Base-by-base conservation (phyloP, 2,113 vertebrate genomes). In the Colossoma macropomum region DNA sequence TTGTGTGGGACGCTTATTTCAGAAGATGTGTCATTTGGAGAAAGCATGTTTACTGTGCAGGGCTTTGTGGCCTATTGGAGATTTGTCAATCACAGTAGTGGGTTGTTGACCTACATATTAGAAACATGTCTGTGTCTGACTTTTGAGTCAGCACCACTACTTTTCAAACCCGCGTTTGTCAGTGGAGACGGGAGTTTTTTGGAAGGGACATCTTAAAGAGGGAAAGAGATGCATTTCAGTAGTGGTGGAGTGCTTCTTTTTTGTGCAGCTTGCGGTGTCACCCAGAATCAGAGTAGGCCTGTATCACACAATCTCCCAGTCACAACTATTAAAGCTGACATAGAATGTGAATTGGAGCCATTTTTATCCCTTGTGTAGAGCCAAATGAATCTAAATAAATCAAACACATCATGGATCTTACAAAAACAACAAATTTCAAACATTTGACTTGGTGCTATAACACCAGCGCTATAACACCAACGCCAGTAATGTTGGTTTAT, bases 91-190 rank as follows among this genome's bases (percentile, higher is more conserved):
- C 77, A 52, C 66, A 72, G 30, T 81, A 66, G 48, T 86, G 78
- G 38, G 68, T 48, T 38, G 41, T 32, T 84, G 78, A 76, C 85
- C 85, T 78, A 81, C 68, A 81, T 86, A 54, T 63, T 45, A 7
- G 68, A 28, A 62, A 74, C 82, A 63, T 74, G 78, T 65, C 65
- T 81, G 11, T 23, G 68, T 84, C 60, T 79, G 74, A 56, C 50
- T 63, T 80, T 86, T 83, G 76, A 83, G 62, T 85, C 84, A 86
- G 52, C 59, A 41, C 54, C 69, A 41, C 62, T 84, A 48, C 73
- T 66, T 74, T 70, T 69, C n/a, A 77, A 50, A 45, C 68, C 78
- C 52, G 78, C 79, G 62, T 5, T 32, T 21, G 75, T 50, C 34
- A 60, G 30, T 30, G 56, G 66, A 66, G 13, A 66, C 8, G 50